Base-by-base conservation (phyloP, 2,888 invertebrate species). In the Pollenia amentaria region DNA sequence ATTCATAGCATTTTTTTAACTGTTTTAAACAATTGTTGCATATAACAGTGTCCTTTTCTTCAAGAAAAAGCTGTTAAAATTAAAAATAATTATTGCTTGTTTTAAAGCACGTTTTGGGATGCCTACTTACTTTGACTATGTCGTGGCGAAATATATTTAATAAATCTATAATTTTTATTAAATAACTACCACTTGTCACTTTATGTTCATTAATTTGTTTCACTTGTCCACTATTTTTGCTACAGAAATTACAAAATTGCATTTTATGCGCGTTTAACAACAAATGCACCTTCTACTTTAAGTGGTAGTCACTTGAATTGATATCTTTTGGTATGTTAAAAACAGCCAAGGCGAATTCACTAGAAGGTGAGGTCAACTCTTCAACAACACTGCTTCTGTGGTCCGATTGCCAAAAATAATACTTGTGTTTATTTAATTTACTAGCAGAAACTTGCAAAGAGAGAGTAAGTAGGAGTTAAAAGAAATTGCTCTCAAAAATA, bases 241-340 rank as follows among this genome's bases (percentile, higher is more conserved):
- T 76, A 83, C 88, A 88, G 42, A 87, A 87, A 72, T 78, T 73
- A 46, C 88, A 88, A 29, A 83, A 64, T 1, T 65, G 11, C 85
- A 84, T 84, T 73, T 72, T 55, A 6, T 9, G 9, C 40, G n/a
- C 11, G 2, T 38, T 53, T 44, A 57, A 29, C n/a, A 53, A 65
- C 0, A 29, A 14, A 12, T n/a, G 1, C n/a, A 38, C 29, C 4
- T 73, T 57, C 60, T 60, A 29, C 3, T 51, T 38, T 40, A 10
- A 12, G 1, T 7, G 10, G 3, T 42, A 72, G 10, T 72, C 69
- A 55, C 70, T 44, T 1, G 9, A 3, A 38, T 38, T 51, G 14
- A 48, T 69, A 69, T 0, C 38, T 2, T 29, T 29, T 29, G 3
- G 6, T 29, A 29, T 29, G n/a, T n/a, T n/a, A n/a, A n/a, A n/a